Evolutionary conservation across 92 coral and sea anemone genomes (phyloP), one percentile per base, ranked within the genome.

Genomic region (Ricordea florida): DNA sequence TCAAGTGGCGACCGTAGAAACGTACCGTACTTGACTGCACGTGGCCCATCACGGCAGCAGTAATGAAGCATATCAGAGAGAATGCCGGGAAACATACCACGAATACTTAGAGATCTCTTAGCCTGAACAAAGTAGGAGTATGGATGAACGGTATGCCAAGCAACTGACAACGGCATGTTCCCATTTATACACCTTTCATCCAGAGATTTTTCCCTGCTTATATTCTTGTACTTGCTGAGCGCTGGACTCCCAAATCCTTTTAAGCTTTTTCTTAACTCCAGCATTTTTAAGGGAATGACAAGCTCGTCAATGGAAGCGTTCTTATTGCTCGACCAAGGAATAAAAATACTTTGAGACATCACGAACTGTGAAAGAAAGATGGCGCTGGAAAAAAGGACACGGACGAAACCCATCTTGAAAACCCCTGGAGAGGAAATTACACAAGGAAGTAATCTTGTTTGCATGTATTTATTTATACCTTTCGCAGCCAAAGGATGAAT

Each of bases 31-130:
- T 57, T 47, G 10, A 90, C 87, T 9, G 47, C 53, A 20, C 65
- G 68, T 6, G 65, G 46, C 3, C 72, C 66, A 18, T 65, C 81
- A 5, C 44, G 77, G 60, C 96, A 90, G 17, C 96, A 90, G 34
- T 62, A 47, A 1, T 69, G 52, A 0, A 87, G 44, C 14, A 74
- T 80, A 46, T 72, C 62, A 1, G 46, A 78, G 1, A 90, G 84
- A 10, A 90, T 69, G 21, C 72, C 75, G 3, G 96, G 92, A 49
- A 90, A 76, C 77, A 90, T 90, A 0, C 96, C 96, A 10, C 35
- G 50, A 11, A 78, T 11, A 15, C 41, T 26, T 3, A 51, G 14
- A 11, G 5, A 0, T 11, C 3, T 15, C 10, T 2, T 6, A 6
- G 1, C 43, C 4, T 0, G 0, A 0, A 10, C 31, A 10, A 57